Percentiles rank a stretch among this genome's conserved stretches.
Evolutionary conservation across 2,113 vertebrate genomes (phyloP).

Genomic region (Pelobates fuscus): DNA sequence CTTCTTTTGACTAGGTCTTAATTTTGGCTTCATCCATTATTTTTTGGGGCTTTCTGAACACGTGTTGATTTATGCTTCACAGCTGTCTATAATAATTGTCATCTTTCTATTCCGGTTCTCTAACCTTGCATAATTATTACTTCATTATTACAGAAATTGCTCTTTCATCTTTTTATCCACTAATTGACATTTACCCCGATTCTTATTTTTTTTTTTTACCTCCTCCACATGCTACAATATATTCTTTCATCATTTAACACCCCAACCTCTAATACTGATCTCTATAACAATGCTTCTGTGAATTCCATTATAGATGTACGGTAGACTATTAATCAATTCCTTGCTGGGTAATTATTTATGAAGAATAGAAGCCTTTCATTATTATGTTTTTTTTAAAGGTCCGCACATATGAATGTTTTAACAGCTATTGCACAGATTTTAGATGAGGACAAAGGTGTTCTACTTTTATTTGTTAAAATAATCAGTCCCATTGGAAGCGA

Average conservation of each 20-base stretch:
- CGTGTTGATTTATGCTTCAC: constrained; percentile 29
- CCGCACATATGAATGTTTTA: constrained; percentile 26
- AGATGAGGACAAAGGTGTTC: constrained; percentile 20
- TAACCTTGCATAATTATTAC: constrained; percentile 49
- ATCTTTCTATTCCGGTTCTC: constrained; percentile 27
- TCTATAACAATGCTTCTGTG: constrained; percentile 66
- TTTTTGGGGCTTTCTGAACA: neutral
- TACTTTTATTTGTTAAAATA: constrained; percentile 40
- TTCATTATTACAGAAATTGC: constrained; percentile 50
- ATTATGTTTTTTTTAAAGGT: constrained; percentile 20
- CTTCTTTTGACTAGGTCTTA: constrained; percentile 31
- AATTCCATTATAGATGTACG: constrained; percentile 67
- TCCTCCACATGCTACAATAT: constrained; percentile 50
- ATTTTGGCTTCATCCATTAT: neutral
- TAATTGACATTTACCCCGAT: constrained; percentile 57
- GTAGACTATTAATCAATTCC: constrained; percentile 74
- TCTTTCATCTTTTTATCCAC: constrained; percentile 55
- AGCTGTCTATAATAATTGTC: constrained; percentile 24
- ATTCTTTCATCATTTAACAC: constrained; percentile 68
- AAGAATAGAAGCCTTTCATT: constrained; percentile 50
- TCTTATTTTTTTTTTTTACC: constrained; percentile 47
- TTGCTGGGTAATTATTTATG: constrained; percentile 67
- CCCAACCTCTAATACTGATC: constrained; percentile 63
- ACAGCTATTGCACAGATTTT: constrained; percentile 35
- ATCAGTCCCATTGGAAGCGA: constrained; percentile 47